Percentiles rank a stretch among this genome's conserved stretches.
These are phyloP conservation scores for Trididemnum clinides DNA, from an alignment of 23 tunicate species.

Conservation along the genomic window DNA sequence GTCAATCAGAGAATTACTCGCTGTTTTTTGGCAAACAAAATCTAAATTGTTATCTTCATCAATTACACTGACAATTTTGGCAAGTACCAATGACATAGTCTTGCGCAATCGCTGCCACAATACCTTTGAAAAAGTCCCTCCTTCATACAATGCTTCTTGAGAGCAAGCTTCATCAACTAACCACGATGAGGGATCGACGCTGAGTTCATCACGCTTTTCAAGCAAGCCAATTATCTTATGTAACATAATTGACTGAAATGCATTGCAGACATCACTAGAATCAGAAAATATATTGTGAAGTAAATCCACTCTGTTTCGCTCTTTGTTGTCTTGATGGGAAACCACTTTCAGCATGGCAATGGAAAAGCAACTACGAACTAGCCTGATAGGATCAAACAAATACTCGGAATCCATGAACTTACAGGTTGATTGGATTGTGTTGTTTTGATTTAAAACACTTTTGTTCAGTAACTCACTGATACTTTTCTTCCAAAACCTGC, in stretches of 20 bases:
- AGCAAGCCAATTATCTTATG: background rate
- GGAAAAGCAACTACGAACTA: too few species aligned
- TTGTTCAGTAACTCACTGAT: background rate
- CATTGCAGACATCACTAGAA: background rate
- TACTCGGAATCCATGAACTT: conserved; percentile 47
- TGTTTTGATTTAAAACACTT: background rate
- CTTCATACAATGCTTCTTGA: conserved; percentile 60
- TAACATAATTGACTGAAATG: conserved; percentile 36
- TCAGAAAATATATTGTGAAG: conserved; percentile 25
- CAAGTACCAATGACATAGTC: conserved; percentile 22
- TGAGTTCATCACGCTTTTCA: conserved; percentile 19
- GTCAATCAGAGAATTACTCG: background rate
- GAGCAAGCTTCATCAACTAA: conserved; percentile 70
- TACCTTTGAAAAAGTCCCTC: conserved; percentile 67
- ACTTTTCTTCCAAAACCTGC: background rate
- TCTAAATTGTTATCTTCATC: conserved; percentile 62
- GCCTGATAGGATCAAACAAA: too few species aligned
- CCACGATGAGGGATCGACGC: conserved; percentile 4
- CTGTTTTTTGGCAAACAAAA: background rate
- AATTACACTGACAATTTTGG: conserved; percentile 38
- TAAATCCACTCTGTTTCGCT: conserved; percentile 46
- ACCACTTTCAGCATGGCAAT: conserved; percentile 28
- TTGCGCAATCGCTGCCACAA: conserved; percentile 58
- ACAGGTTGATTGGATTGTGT: conserved; percentile 10
- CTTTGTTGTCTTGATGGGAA: background rate